Percentiles rank a stretch among this genome's conserved stretches.
phyloP scores from a whole-genome alignment of 1,140 invertebrate species.

The Cotesia typhae region DNA sequence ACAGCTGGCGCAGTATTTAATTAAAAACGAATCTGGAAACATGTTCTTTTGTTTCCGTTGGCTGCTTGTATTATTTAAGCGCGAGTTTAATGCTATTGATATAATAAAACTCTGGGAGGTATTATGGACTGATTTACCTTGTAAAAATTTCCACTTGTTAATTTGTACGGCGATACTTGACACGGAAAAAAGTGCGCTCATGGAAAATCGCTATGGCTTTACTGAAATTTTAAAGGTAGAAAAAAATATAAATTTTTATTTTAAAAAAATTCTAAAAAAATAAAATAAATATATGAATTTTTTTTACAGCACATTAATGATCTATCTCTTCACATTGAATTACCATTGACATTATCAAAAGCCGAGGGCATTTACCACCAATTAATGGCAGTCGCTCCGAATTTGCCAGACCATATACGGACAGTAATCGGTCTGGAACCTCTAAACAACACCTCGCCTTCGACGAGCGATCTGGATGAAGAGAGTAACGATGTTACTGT shows the following conservation, averaged over 20 bases:
- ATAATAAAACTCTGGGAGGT: slow-evolving; percentile 85
- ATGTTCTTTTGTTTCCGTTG: slow-evolving; percentile 99
- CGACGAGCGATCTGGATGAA: slow-evolving; percentile 44
- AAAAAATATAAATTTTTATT: not conserved
- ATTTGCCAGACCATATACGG: slow-evolving; percentile 74
- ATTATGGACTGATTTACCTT: slow-evolving; percentile 90
- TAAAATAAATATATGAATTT: not conserved
- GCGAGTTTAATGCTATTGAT: slow-evolving; percentile 79
- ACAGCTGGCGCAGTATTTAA: slow-evolving; percentile 85
- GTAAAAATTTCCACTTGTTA: slow-evolving; percentile 93
- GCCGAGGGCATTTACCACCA: slow-evolving; percentile 92
- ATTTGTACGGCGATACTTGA: slow-evolving; percentile 92
- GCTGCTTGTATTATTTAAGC: slow-evolving; percentile 85
- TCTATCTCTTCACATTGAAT: slow-evolving; percentile 82
- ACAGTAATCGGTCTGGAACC: slow-evolving; percentile 73
- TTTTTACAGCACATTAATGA: slow-evolving; percentile 87
- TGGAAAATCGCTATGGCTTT: slow-evolving; percentile 91
- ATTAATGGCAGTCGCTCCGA: slow-evolving; percentile 72
- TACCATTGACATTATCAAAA: slow-evolving; percentile 80
- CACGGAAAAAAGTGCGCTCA: slow-evolving; percentile 83
- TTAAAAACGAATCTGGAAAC: slow-evolving; percentile 92
- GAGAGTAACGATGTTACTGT: slow-evolving; percentile 24
- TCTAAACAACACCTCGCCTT: slow-evolving; percentile 47
- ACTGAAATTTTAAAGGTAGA: slow-evolving; percentile 94
- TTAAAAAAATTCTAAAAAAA: not conserved